Percentiles rank a stretch among this genome's conserved stretches.
Evolutionary conservation across 2,888 invertebrate genomes (phyloP).

Genomic region (Mimumesa dahlbomi): DNA sequence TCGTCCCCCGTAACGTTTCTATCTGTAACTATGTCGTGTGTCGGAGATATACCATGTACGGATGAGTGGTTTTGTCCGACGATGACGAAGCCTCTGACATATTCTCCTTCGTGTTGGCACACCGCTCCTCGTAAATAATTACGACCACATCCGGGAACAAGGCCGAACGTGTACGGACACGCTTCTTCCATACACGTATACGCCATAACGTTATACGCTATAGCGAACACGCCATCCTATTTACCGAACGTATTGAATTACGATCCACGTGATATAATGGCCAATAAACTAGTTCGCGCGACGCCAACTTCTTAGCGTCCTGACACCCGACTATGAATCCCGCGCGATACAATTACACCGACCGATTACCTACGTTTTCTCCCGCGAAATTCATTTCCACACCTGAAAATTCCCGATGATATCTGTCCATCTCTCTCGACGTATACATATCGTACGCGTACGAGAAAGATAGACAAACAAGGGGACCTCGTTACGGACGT

Average conservation of each 20-base stretch:
- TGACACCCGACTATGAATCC: slow-evolving; percentile 1
- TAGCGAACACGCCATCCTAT: slow-evolving; percentile 21
- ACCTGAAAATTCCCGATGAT: no score
- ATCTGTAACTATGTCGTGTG: slow-evolving; percentile 35
- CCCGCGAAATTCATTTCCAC: no score
- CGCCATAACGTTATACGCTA: slow-evolving; percentile 16
- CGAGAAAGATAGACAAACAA: no score
- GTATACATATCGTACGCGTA: no score
- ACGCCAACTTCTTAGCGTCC: slow-evolving; percentile 25
- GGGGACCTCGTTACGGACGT: no score
- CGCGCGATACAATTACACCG: no score
- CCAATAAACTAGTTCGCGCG: slow-evolving; percentile 66
- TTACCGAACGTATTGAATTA: slow-evolving; percentile 55
- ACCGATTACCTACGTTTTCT: no score
- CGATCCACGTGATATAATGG: slow-evolving; percentile 59
- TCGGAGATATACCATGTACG: slow-evolving; percentile 14
- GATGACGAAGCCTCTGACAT: slow-evolving; percentile 12
- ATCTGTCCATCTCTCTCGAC: no score
- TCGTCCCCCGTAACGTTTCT: no score
- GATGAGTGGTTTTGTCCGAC: slow-evolving; percentile 22
- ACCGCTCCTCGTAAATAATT: slow-evolving; percentile 61
- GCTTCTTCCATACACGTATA: slow-evolving; percentile 19
- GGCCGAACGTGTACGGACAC: slow-evolving; percentile 23
- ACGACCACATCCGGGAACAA: slow-evolving; percentile 50
- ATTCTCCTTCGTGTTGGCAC: slow-evolving; percentile 30